Evolutionary conservation across 2,113 vertebrate species (phyloP).

Genomic region (Empidonax alnorum): DNA sequence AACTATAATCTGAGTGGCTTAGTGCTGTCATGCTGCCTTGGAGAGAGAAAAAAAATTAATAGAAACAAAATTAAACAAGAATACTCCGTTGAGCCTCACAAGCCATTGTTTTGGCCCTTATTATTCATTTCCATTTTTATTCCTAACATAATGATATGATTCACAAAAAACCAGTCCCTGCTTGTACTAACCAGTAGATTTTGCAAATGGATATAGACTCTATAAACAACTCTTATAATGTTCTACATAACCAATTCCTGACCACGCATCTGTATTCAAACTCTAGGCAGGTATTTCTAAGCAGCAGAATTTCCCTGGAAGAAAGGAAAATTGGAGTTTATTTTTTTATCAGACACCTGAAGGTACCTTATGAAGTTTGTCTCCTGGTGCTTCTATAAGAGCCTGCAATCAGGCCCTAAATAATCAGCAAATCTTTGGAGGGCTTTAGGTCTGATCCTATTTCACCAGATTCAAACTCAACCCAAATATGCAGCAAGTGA

Average conservation of each 20-base stretch:
- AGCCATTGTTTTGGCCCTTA: neutral
- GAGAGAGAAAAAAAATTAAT: constrained; percentile 69
- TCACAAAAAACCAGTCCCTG: neutral
- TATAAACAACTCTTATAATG: neutral
- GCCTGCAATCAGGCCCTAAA: neutral
- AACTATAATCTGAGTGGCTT: constrained; percentile 79
- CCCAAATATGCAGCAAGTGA: neutral
- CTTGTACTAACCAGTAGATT: neutral
- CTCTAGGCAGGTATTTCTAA: neutral
- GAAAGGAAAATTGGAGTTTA: neutral
- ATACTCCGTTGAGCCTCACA: constrained; percentile 40
- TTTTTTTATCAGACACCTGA: neutral
- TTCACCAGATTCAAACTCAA: neutral
- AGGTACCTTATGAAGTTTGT: neutral
- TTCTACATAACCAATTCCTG: neutral
- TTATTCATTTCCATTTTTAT: neutral
- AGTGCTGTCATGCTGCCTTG: constrained; percentile 73
- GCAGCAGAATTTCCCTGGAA: neutral
- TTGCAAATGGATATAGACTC: neutral
- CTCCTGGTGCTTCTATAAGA: neutral
- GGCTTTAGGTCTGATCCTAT: neutral
- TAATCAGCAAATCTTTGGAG: neutral
- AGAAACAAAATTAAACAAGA: constrained; percentile 75
- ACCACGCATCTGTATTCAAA: neutral
- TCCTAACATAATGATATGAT: neutral